Percentiles rank a stretch among this genome's conserved stretches.
Conservation (phyloP, 2,888 invertebrate genomes). For the Zootermopsis nevadensis region DNA sequence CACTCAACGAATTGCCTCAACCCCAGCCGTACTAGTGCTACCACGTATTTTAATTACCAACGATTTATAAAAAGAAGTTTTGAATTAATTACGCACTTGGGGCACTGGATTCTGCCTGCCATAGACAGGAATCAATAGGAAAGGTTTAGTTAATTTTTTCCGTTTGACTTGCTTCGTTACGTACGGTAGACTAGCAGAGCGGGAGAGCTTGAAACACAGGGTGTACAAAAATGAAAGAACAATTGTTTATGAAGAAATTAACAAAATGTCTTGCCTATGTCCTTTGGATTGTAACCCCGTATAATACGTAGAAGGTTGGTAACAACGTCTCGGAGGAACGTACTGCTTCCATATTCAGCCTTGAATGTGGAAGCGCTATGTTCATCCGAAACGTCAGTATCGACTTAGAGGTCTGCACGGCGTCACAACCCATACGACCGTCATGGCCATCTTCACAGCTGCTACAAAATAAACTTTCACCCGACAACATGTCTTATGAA, state of each 20-base stretch:
- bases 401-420: too few relatives aligned
- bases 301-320: too few relatives aligned
- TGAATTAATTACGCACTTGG: constrained; percentile 51
- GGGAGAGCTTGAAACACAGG: constrained; percentile 1
- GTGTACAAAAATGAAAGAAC: constrained; percentile 15
- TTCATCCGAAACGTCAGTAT: too few relatives aligned
- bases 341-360: too few relatives aligned
- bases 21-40: not conserved
- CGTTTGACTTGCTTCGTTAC: constrained; percentile 27
- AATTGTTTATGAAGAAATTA: not conserved
- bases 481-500: too few relatives aligned
- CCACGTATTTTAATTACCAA: constrained; percentile 51
- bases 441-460: too few relatives aligned
- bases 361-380: too few relatives aligned
- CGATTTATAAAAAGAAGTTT: constrained; percentile 52
- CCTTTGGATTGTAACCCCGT: too few relatives aligned
- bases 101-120: constrained; percentile 40
- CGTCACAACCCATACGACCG: too few relatives aligned
- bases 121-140: constrained; percentile 50
- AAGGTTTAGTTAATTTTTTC: constrained; percentile 42
- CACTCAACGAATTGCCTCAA: not conserved
- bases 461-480: too few relatives aligned
- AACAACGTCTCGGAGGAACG: too few relatives aligned
- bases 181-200: constrained; percentile 3
- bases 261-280: too few relatives aligned